Conservation (phyloP, 2,888 invertebrate species). For the Electrophaes corylata region DNA sequence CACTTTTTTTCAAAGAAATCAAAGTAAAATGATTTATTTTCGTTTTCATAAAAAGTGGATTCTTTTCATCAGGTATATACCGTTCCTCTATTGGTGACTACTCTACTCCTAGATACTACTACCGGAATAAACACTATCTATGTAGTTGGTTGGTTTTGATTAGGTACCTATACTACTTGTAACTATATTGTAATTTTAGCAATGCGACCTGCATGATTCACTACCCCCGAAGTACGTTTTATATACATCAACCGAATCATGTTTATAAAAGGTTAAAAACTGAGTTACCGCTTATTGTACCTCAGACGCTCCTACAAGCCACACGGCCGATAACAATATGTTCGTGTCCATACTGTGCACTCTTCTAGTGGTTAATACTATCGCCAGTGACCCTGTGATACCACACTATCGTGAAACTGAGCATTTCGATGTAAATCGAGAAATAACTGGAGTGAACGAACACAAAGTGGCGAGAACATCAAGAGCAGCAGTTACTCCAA, state of each 20-base stretch:
- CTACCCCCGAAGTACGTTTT: not conserved
- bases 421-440: not conserved
- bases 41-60: too few relatives aligned
- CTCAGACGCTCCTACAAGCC: not conserved
- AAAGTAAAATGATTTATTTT: too few relatives aligned
- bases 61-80: too few relatives aligned
- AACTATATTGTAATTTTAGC: too few relatives aligned
- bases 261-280: conserved; percentile 9
- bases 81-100: too few relatives aligned
- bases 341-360: conserved; percentile 10
- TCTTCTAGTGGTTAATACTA: conserved; percentile 10
- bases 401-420: not conserved
- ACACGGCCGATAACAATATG: conserved; percentile 1
- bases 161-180: not conserved
- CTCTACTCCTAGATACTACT: too few relatives aligned
- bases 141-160: too few relatives aligned
- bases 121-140: too few relatives aligned
- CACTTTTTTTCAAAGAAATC: too few relatives aligned
- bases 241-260: conserved; percentile 9
- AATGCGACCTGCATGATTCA: conserved; percentile 10
- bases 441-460: not conserved
- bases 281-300: not conserved
- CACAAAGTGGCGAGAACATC: not conserved
- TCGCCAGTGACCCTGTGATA: conserved; percentile 4
- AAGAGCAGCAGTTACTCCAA: not conserved